Evolutionary conservation across 2,797 vertebrate genomes (phyloP).

Genomic region (Ceyx erithaca): DNA sequence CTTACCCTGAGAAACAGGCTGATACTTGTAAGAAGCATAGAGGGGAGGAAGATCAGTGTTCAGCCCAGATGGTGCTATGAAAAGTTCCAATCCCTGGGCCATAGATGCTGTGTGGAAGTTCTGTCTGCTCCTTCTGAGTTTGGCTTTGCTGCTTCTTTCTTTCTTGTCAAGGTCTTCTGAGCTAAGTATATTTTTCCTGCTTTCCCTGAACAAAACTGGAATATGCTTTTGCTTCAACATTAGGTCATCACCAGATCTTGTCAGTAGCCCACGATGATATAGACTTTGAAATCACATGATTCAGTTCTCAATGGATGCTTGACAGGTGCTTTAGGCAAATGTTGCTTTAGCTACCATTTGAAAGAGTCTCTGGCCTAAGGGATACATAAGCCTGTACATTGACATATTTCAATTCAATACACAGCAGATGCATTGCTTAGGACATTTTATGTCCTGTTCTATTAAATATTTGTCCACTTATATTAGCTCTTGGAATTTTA

Average conservation of each 20-base stretch:
- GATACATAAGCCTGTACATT: neutral
- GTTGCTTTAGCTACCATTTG: constrained; percentile 50
- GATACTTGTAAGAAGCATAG: neutral
- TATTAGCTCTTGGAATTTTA: neutral
- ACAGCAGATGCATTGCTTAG: constrained; percentile 8
- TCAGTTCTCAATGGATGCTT: neutral
- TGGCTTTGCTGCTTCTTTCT: neutral
- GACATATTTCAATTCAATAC: neutral
- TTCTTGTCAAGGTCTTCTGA: neutral
- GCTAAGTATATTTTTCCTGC: neutral
- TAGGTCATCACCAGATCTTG: constrained; percentile 19
- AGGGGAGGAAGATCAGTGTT: neutral
- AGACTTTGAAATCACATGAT: neutral
- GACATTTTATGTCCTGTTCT: constrained; percentile 33
- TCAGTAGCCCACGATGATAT: constrained; percentile 4
- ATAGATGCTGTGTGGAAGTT: neutral
- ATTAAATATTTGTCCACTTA: constrained; percentile 31
- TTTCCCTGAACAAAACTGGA: neutral
- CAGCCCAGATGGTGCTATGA: neutral
- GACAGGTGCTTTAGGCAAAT: constrained; percentile 63
- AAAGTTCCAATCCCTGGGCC: constrained; percentile 32
- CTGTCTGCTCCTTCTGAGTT: neutral
- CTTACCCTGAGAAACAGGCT: neutral
- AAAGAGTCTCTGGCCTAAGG: constrained; percentile 38
- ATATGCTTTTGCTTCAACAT: neutral